Percentiles rank a stretch among this genome's conserved stretches.
Evolutionary conservation across 2,797 vertebrate species (phyloP).

Genomic region (Sebastes miniatus): DNA sequence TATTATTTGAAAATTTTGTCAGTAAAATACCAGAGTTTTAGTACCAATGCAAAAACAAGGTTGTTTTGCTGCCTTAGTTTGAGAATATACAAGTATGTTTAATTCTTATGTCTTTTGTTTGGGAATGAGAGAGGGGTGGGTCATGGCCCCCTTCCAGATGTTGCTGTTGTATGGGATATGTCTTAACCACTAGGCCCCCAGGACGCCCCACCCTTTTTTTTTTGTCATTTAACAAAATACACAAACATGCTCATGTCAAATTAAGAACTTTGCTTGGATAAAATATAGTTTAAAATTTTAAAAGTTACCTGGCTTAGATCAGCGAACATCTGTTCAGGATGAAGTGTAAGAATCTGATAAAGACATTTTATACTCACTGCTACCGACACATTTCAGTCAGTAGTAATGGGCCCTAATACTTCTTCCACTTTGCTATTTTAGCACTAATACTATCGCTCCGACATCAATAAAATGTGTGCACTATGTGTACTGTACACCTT

Average conservation of each 20-base stretch:
- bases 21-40: not conserved
- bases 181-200: not conserved
- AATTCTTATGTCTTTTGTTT: not conserved
- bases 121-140: not conserved
- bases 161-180: not conserved
- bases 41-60: not conserved
- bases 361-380: not conserved
- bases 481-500: not conserved
- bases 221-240: not conserved
- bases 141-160: not conserved
- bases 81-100: rapidly evolving
- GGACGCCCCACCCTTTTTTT: not conserved
- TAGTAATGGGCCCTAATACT: not conserved
- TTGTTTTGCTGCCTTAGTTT: not conserved
- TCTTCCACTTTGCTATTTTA: not conserved
- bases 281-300: not conserved
- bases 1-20: not conserved
- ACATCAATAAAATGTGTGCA: not conserved
- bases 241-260: not conserved
- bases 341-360: not conserved
- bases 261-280: not conserved
- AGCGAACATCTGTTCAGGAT: not conserved
- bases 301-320: not conserved
- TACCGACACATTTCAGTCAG: not conserved
- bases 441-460: not conserved